phyloP scores from a whole-genome alignment of 1,140 invertebrate genomes.

The Druon quercuslanigerum region DNA sequence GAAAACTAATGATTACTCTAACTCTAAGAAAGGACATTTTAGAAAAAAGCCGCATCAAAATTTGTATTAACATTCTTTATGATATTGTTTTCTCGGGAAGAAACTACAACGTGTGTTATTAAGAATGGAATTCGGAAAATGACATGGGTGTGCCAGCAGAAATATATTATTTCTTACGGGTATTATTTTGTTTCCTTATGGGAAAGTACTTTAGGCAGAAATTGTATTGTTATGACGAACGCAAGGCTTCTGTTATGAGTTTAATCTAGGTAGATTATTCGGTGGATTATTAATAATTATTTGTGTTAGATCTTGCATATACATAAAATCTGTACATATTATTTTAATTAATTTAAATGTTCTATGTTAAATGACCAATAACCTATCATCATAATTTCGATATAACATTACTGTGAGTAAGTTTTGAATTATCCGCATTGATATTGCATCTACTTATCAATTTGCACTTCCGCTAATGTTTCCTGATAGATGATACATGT shows the following conservation, averaged over 20 bases:
- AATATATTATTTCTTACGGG: conserved; percentile 1
- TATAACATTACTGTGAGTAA: too few relatives aligned
- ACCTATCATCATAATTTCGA: too few relatives aligned
- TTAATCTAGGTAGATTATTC: background rate
- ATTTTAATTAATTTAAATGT: too few relatives aligned
- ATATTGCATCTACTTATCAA: too few relatives aligned
- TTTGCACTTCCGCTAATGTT: too few relatives aligned
- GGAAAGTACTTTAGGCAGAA: background rate
- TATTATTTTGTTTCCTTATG: conserved; percentile 7
- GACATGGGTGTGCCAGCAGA: background rate
- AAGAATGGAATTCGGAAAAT: background rate
- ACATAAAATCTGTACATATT: too few relatives aligned
- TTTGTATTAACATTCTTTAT: background rate
- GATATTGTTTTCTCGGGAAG: background rate
- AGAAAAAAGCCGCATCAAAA: too few relatives aligned
- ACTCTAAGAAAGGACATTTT: too few relatives aligned
- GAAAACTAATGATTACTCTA: background rate
- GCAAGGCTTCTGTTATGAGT: background rate
- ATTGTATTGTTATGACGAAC: background rate
- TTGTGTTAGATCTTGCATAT: too few relatives aligned
- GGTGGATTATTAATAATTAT: background rate
- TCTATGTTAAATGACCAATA: too few relatives aligned
- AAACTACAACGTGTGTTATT: background rate
- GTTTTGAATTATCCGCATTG: too few relatives aligned
- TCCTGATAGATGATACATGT: too few relatives aligned